Conservation (phyloP, 2,797 vertebrate species). For the Rhinoraja longicauda region DNA sequence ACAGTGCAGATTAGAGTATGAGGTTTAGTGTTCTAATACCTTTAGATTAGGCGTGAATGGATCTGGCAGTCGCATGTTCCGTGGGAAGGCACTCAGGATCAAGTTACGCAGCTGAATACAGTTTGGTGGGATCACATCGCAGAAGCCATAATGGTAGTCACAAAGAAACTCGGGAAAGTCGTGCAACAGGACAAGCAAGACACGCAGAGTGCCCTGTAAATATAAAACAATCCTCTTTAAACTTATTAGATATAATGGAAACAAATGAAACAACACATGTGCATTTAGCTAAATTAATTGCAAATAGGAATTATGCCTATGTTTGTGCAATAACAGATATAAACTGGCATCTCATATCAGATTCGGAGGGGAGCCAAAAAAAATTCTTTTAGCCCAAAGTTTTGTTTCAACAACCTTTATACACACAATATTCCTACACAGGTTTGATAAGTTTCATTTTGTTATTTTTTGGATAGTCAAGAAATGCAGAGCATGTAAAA, state of each 20-base stretch:
- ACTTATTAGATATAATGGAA: not conserved
- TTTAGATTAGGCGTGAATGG: conserved; percentile 97
- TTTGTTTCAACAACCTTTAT: not conserved
- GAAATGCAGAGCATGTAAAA: not conserved
- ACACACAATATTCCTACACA: not conserved
- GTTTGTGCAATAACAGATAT: not conserved
- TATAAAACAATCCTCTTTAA: conserved; percentile 13
- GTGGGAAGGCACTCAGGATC: conserved; percentile 99
- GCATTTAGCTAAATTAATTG: not conserved
- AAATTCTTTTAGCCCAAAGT: not conserved
- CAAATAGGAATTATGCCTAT: not conserved
- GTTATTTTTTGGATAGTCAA: not conserved
- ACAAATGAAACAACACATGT: not conserved
- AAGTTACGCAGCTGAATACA: conserved; percentile 98
- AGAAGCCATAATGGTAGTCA: conserved; percentile 98
- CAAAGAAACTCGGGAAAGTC: conserved; percentile 99
- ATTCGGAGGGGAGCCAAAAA: not conserved
- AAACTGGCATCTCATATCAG: not conserved
- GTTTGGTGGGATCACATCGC: conserved; percentile 97
- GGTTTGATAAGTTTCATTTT: not conserved
- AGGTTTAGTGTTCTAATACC: conserved; percentile 57
- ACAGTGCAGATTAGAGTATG: not conserved
- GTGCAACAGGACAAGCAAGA: conserved; percentile 90
- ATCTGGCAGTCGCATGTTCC: conserved; percentile 98
- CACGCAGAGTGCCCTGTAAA: conserved; percentile 85